A percentile compares a stretch with the other conserved stretches of the same genome.
phyloP scores from a whole-genome alignment of 2,888 invertebrate genomes.

The Cephus nigrinus region DNA sequence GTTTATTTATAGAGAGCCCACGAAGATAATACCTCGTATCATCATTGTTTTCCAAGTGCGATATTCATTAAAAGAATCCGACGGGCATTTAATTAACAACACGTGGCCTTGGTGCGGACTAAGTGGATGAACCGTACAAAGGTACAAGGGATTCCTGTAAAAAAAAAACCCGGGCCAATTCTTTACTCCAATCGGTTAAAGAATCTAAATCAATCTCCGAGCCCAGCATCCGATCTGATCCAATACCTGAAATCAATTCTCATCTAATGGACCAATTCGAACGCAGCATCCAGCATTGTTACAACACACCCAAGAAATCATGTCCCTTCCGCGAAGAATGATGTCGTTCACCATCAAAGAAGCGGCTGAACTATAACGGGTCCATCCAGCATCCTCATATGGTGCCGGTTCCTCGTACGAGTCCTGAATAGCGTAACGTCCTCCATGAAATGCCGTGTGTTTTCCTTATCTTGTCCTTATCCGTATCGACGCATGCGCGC shows the following conservation, averaged over 20 bases:
- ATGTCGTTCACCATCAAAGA: not conserved
- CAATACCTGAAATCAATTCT: not conserved
- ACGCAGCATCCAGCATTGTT: not conserved
- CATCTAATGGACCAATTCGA: not conserved
- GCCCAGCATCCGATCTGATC: not conserved
- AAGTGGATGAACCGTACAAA: not conserved
- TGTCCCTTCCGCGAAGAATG: not conserved
- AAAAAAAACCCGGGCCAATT: not conserved
- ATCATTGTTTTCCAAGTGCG: conserved; percentile 52
- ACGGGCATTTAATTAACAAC: not conserved
- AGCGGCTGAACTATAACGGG: not conserved
- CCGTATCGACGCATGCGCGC: not conserved
- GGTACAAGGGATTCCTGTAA: no score
- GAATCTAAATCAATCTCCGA: not conserved
- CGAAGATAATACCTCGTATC: conserved; percentile 42
- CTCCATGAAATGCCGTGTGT: not conserved
- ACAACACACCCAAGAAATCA: not conserved
- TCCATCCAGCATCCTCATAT: not conserved
- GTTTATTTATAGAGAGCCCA: conserved; percentile 58
- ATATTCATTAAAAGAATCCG: not conserved
- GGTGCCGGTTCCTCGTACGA: not conserved
- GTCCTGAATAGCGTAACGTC: not conserved
- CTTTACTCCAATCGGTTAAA: not conserved
- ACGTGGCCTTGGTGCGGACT: not conserved
- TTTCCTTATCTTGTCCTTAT: conserved; percentile 2